phyloP scores from a whole-genome alignment of 2,113 vertebrate genomes.

The Narcine bancroftii region DNA sequence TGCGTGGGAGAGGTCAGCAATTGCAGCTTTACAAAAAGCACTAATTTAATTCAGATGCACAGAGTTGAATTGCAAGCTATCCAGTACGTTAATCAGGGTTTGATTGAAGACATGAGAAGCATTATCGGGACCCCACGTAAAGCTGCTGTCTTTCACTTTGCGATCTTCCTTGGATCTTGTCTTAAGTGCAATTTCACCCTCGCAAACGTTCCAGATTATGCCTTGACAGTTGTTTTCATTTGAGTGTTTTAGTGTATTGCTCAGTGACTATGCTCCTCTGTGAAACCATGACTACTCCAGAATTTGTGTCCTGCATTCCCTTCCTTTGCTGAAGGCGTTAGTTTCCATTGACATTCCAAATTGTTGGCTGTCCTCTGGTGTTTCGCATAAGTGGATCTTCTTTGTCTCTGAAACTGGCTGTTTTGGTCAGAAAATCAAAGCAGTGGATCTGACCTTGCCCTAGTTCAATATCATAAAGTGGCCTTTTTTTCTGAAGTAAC shows the following conservation, averaged over 20 bases:
- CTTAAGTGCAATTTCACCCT: background rate
- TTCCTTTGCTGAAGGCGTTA: background rate
- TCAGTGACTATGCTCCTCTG: background rate
- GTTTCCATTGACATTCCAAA: background rate
- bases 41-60: slow-evolving; percentile 26
- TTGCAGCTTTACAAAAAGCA: background rate
- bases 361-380: background rate
- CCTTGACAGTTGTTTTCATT: background rate
- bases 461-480: background rate
- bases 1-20: background rate
- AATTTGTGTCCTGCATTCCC: background rate
- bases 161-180: background rate
- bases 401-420: background rate
- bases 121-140: background rate
- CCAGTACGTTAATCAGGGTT: background rate
- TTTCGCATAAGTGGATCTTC: background rate
- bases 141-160: background rate
- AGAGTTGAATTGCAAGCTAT: background rate
- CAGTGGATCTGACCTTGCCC: background rate
- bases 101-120: background rate
- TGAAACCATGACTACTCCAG: background rate
- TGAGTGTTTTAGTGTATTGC: background rate
- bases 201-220: background rate
- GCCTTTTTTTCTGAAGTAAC: background rate
- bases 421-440: background rate